Evolutionary conservation across 1,140 invertebrate genomes (phyloP), one percentile per base, ranked within the genome.

Genomic region (Bombus pyrosoma): DNA sequence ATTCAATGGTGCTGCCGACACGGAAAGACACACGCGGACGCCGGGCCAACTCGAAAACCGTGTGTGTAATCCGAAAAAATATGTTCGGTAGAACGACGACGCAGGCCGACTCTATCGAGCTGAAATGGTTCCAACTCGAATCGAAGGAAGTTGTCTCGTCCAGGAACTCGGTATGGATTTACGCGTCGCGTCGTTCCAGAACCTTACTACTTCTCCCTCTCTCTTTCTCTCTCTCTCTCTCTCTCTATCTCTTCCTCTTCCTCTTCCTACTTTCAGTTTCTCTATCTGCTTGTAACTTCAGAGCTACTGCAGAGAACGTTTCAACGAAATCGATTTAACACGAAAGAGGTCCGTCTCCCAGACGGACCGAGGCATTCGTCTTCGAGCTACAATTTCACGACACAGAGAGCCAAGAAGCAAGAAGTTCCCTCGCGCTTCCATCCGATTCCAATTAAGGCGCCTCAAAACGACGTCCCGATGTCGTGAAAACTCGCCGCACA

Each of bases 401-500:
- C 84, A 75, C 78, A 41, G 34, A 81, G 43, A 43, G 39, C 25
- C 71, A 68, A 39, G 47, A 81, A 77, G 79, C 73, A 76, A 74
- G 57, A 86, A 89, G 78, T 83, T 77, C 13, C 32, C 39, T 71
- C 25, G 72, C 39, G 57, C 28, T 77, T 77, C 59, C 68, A 89
- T 89, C 68, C 74, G 87, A 85, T 88, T 86, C 83, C 86, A 82
- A 86, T 89, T 89, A 89, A 89, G 77, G 62, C 81, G 64, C 32
- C 59, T 85, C 77, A 66, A 41, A 57, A 85, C 72, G 82, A 85
- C 59, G 82, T 66, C 62, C 22, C 39, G 64, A 41, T 22, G 18
- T 59, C 75, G 43, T 62, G 77, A 81, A 85, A 75, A 81, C 71
- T 71, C 62, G 12, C 47, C 41, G 9, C 53, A 64, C 76, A 69